These are phyloP conservation scores for Hemibagrus wyckioides DNA, from an alignment of 2,113 vertebrate genomes.

Conservation along the genomic window DNA sequence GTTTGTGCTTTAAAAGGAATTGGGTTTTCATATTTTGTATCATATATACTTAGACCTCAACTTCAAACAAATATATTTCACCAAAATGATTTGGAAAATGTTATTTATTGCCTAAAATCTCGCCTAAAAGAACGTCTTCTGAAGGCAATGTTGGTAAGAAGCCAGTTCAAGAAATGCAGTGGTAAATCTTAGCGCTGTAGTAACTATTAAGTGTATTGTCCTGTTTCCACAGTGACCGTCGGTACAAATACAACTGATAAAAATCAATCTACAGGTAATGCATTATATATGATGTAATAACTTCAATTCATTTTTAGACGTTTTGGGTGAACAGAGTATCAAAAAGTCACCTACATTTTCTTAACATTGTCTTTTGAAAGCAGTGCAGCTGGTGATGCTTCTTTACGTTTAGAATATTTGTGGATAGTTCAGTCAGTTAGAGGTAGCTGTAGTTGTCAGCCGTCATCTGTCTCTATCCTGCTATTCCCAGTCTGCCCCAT, in stretches of 20 bases:
- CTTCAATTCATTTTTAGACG: neutral
- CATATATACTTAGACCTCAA: too few relatives aligned
- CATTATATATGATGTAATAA: neutral
- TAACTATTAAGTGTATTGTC: neutral
- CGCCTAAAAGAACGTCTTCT: neutral
- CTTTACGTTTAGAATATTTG: neutral
- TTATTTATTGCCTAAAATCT: neutral
- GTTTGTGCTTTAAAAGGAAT: neutral
- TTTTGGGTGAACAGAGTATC: neutral
- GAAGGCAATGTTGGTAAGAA: neutral
- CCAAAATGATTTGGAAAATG: neutral
- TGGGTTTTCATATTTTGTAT: too few relatives aligned
- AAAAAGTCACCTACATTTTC: neutral
- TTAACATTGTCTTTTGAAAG: neutral
- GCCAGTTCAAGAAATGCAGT: too few relatives aligned
- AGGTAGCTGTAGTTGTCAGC: neutral
- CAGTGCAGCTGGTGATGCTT: neutral
- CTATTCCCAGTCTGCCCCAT: too few relatives aligned
- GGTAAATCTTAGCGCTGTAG: too few relatives aligned
- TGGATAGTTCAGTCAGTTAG: neutral
- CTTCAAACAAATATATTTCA: neutral
- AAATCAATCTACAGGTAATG: neutral
- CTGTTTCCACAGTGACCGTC: neutral
- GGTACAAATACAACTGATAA: neutral
- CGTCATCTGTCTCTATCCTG: too few relatives aligned